Percentiles rank a stretch among this genome's conserved stretches.
phyloP scores from a whole-genome alignment of 2,113 vertebrate species.

The Sphyrna mokarran region DNA sequence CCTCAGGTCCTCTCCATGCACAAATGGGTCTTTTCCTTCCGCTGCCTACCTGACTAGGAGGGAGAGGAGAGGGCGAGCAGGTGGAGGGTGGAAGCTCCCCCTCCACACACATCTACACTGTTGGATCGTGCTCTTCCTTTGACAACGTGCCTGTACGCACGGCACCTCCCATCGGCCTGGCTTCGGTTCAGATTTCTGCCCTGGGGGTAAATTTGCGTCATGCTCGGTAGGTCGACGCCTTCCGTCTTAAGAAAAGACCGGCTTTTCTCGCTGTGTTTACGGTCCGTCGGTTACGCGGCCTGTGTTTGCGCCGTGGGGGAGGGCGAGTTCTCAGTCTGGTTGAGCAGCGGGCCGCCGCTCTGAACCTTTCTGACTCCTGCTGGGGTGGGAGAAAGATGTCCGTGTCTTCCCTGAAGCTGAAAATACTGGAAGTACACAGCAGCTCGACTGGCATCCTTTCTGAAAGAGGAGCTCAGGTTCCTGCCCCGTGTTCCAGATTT shows the following conservation, averaged over 20 bases:
- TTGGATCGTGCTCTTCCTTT: constrained; percentile 8
- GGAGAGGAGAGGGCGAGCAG: constrained; percentile 1
- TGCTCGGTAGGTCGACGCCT: background rate
- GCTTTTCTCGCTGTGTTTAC: background rate
- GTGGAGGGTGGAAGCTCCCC: background rate
- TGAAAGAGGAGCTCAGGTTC: background rate
- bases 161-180: background rate
- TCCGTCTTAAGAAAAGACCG: background rate
- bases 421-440: background rate
- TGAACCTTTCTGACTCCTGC: background rate
- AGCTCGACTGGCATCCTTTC: background rate
- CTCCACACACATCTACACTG: constrained; percentile 23
- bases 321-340: background rate
- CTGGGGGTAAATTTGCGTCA: background rate
- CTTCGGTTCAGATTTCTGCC: background rate
- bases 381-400: background rate
- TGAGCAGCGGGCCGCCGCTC: background rate
- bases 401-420: background rate
- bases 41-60: background rate
- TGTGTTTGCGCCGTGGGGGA: background rate
- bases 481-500: background rate
- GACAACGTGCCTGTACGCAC: background rate
- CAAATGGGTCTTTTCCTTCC: background rate
- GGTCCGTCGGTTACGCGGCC: background rate
- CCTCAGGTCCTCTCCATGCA: background rate